phyloP scores from a whole-genome alignment of 2,888 invertebrate species.

The Ommatoiulus sabulosus region DNA sequence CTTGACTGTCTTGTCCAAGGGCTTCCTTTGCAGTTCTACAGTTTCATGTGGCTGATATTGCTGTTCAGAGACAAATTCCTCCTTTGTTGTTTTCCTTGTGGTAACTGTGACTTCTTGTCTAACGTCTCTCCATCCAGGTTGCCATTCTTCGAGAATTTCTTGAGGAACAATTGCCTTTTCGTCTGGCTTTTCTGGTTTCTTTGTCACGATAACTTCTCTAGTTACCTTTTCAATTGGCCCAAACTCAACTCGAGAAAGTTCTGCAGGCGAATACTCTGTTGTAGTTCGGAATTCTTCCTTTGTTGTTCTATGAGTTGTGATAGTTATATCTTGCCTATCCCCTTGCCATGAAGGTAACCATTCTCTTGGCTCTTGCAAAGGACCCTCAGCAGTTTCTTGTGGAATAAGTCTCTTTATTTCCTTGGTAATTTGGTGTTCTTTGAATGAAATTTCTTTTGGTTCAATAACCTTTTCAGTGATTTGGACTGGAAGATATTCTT shows the following conservation, averaged over 20 bases:
- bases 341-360: neutral
- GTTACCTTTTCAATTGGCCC: neutral
- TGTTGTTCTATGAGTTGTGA: neutral
- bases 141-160: neutral
- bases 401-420: neutral
- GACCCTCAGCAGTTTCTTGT: neutral
- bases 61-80: conserved; percentile 25
- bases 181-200: neutral
- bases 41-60: neutral
- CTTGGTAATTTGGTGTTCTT: neutral
- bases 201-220: neutral
- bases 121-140: conserved; percentile 37
- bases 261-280: neutral
- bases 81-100: conserved; percentile 34
- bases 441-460: conserved; percentile 39
- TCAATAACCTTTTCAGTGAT: conserved; percentile 32
- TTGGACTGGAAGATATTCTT: conserved; percentile 39
- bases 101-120: conserved; percentile 42
- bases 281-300: neutral
- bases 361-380: neutral
- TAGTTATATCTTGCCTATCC: neutral
- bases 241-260: neutral
- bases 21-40: neutral
- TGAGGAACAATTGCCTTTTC: neutral
- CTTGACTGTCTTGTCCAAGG: neutral